phyloP scores from a whole-genome alignment of 1,140 invertebrate genomes.

The Nilaparvata lugens region DNA sequence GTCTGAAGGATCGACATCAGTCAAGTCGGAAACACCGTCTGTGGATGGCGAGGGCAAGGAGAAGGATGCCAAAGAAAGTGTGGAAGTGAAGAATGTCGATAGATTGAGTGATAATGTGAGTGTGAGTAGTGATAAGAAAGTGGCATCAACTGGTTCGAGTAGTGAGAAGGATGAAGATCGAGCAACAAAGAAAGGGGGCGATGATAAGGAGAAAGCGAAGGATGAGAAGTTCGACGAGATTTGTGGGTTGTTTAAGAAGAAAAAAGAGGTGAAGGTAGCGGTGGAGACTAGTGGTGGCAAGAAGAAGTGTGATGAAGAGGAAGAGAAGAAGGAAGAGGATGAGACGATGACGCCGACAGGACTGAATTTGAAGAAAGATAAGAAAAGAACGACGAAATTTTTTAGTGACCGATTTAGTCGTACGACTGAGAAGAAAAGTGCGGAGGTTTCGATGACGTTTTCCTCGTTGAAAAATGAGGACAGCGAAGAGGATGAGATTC shows the following conservation, averaged over 20 bases:
- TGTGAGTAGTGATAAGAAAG: neutral
- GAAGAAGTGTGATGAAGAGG: conserved; percentile 1
- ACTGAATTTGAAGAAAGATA: neutral
- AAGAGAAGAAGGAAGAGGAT: neutral
- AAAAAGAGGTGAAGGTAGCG: neutral
- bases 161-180: neutral
- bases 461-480: conserved; percentile 3
- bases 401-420: neutral
- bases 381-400: neutral
- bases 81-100: neutral
- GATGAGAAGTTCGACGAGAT: neutral
- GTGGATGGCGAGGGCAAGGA: neutral
- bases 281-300: conserved; percentile 9
- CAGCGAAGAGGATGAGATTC: conserved; percentile 3
- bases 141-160: neutral
- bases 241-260: neutral
- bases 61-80: neutral
- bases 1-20: conserved; percentile 2
- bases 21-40: neutral
- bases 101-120: neutral
- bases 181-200: neutral
- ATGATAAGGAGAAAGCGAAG: neutral
- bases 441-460: neutral
- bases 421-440: neutral
- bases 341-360: conserved; percentile 1